These are phyloP conservation scores for Zygogramma bicolorata DNA, from an alignment of 2,888 invertebrate genomes.

Conservation along the genomic window DNA sequence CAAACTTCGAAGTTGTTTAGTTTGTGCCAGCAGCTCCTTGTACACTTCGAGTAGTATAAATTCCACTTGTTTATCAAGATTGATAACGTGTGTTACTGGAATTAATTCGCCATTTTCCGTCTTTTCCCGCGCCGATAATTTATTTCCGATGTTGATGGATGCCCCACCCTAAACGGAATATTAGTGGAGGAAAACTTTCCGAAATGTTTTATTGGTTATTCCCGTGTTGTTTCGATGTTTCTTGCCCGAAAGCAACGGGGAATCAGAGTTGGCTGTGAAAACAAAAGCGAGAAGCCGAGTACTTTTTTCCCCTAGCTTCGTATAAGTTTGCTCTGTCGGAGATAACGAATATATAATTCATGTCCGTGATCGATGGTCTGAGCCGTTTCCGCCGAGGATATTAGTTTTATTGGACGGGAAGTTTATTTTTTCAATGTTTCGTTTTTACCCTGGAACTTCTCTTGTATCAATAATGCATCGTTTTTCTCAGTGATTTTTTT, in stretches of 20 bases:
- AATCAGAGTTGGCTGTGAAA: slow-evolving; percentile 30
- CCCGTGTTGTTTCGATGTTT: slow-evolving; percentile 35
- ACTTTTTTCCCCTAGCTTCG: slow-evolving; percentile 16
- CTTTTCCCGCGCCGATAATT: slow-evolving; percentile 34
- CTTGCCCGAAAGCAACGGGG: slow-evolving; percentile 31
- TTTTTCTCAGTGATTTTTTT: too few species aligned
- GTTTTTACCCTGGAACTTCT: too few species aligned
- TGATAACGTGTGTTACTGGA: slow-evolving; percentile 53
- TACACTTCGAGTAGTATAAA: slow-evolving; percentile 41
- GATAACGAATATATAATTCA: slow-evolving; percentile 30
- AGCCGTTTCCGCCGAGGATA: neutral
- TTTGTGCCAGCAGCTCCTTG: slow-evolving; percentile 17
- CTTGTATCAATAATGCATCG: too few species aligned
- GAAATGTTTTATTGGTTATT: slow-evolving; percentile 38
- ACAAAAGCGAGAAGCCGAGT: neutral
- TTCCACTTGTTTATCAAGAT: slow-evolving; percentile 50
- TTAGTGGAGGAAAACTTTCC: slow-evolving; percentile 29
- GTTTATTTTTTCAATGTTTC: too few species aligned
- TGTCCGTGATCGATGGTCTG: neutral
- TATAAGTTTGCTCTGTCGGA: slow-evolving; percentile 26
- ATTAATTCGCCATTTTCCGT: slow-evolving; percentile 53
- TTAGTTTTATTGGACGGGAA: neutral
- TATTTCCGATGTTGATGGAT: slow-evolving; percentile 48
- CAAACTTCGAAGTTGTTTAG: slow-evolving; percentile 34
- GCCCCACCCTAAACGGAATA: slow-evolving; percentile 42